Evolutionary conservation across 2,888 invertebrate genomes (phyloP), one percentile per base, ranked within the genome.

Genomic region (Aphodius sticticus): DNA sequence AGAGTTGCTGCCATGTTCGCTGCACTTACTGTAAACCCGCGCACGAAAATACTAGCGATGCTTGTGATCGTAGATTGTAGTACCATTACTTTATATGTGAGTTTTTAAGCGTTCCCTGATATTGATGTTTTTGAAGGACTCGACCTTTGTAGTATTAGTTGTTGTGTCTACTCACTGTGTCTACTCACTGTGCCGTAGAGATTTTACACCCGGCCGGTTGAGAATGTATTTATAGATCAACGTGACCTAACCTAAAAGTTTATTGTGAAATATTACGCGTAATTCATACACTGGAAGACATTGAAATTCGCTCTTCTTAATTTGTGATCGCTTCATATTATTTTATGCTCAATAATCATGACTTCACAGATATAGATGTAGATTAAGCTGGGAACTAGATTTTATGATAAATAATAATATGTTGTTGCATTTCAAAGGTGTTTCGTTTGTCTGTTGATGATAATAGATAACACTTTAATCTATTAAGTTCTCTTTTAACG

Each of bases 21-120:
- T 72, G 79, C 36, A 74, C 37, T 70, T 35, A 72, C 35, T 6
- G 82, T 76, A 53, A 79, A 71, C 76, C 79, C 76, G 14, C 76
- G 77, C 69, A 83, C 79, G 14, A 74, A n/a, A n/a, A 74, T 37
- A 36, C 74, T 15, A 9, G 74, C 37, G 35, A 74, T 36, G n/a
- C 37, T 74, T 36, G 37, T n/a, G 35, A 74, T 26, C 35, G 37
- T 36, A 35, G 36, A 37, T 36, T 74, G 74, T 26, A 74, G 9
- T 36, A n/a, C 74, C 74, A 74, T 74, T 71, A 12, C 35, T 71
- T 26, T 26, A 26, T 26, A 26, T 26, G 26, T 26, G 26, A 26
- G 26, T 26, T 26, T 26, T 53, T 53, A 53, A 53, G 12, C 53
- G 12, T 53, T 53, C 53, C 9, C 7, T 9, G 53, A 9, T 53